Evolutionary conservation across 2,113 vertebrate genomes (phyloP).

Genomic region (Spheniscus mendiculus): DNA sequence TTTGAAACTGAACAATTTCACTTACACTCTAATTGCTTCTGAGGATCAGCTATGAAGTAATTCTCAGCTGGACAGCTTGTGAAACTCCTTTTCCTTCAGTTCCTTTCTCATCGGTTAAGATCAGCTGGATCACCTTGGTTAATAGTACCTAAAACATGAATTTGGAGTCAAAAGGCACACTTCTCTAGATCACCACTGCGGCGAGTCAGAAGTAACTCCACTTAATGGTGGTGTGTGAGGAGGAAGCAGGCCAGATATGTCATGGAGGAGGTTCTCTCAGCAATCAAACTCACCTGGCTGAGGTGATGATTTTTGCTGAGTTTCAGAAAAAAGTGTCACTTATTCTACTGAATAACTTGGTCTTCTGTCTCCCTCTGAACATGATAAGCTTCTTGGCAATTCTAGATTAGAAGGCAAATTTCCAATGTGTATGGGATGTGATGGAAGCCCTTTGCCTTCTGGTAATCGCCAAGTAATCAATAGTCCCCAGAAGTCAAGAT

Average conservation of each 20-base stretch:
- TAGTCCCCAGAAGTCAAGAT: not conserved
- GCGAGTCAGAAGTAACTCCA: not conserved
- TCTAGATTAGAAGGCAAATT: not conserved
- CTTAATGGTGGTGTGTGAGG: not conserved
- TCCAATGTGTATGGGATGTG: fast-evolving
- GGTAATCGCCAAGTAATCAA: not conserved
- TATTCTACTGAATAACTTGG: not conserved
- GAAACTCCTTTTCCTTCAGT: not conserved
- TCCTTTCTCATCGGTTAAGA: not conserved
- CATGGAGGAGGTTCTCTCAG: not conserved
- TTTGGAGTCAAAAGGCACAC: not conserved
- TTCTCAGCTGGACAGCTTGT: not conserved
- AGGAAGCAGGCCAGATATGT: not conserved
- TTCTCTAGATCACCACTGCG: not conserved
- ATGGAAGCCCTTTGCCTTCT: not conserved
- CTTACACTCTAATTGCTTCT: not conserved
- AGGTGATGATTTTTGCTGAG: not conserved
- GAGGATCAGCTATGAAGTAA: not conserved
- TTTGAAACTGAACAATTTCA: not conserved
- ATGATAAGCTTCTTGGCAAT: not conserved
- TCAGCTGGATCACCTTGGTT: not conserved
- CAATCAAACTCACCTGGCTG: not conserved
- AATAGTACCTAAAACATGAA: not conserved
- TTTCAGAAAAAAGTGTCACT: not conserved
- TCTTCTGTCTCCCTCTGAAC: not conserved